phyloP scores from a whole-genome alignment of 1,140 invertebrate species.

The Drosophila ironensis region DNA sequence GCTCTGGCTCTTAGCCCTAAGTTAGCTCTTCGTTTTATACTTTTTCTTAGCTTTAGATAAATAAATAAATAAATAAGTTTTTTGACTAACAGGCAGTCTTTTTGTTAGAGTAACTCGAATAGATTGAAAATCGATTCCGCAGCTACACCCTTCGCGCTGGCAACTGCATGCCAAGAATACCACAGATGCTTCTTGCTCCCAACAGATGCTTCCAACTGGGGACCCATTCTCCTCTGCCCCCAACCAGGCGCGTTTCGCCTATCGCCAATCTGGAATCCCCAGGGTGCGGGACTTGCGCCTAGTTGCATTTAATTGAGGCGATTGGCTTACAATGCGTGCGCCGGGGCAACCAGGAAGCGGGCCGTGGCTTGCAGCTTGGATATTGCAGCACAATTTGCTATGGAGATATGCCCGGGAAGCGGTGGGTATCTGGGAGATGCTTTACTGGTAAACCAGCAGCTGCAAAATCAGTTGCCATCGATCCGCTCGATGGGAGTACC shows the following conservation, averaged over 20 bases:
- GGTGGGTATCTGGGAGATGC: slow-evolving; percentile 3
- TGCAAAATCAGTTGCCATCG: slow-evolving; percentile 73
- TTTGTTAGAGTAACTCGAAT: not conserved
- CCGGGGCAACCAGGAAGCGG: slow-evolving; percentile 68
- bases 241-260: not conserved
- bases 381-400: slow-evolving; percentile 46
- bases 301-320: slow-evolving; percentile 70
- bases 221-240: not conserved
- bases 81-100: no score
- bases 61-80: no score
- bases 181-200: no score
- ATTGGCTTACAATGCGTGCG: slow-evolving; percentile 62
- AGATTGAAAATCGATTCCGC: slow-evolving; percentile 46
- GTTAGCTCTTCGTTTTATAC: no score
- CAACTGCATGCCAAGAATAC: slow-evolving; percentile 37
- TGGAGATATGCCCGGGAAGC: not conserved
- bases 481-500: slow-evolving; percentile 15
- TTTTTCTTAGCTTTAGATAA: no score
- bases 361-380: slow-evolving; percentile 31
- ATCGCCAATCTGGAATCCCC: slow-evolving; percentile 35
- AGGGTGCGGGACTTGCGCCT: slow-evolving; percentile 48
- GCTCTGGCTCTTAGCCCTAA: no score
- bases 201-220: slow-evolving; percentile 34
- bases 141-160: not conserved
- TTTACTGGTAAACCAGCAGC: slow-evolving; percentile 36